These are phyloP conservation scores for Caloenas nicobarica DNA, from an alignment of 2,113 vertebrate species.

Conservation along the genomic window DNA sequence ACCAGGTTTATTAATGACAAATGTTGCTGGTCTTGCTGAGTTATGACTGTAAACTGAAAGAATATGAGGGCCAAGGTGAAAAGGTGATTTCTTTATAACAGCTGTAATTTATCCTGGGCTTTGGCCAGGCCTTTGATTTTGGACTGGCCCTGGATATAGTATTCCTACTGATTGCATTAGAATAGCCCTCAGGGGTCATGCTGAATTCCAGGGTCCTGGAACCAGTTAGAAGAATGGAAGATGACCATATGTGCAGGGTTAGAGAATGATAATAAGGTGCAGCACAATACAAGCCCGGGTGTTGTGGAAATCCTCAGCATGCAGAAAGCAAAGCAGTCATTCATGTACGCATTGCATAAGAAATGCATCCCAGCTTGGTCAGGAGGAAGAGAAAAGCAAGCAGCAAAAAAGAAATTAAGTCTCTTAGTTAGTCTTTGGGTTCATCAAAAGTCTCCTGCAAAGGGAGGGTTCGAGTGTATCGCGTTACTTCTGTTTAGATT, in stretches of 20 bases:
- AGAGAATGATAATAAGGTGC: constrained; percentile 75
- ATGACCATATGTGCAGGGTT: constrained; percentile 79
- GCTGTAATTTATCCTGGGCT: constrained; percentile 82
- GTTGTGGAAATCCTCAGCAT: constrained; percentile 69
- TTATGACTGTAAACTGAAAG: constrained; percentile 74
- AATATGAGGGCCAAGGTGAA: constrained; percentile 73
- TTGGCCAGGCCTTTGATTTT: constrained; percentile 80
- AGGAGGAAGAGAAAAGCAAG: neutral
- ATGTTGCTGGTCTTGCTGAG: constrained; percentile 68
- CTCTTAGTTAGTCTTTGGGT: constrained; percentile 20
- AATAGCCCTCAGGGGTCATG: constrained; percentile 83
- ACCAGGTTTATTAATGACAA: constrained; percentile 73
- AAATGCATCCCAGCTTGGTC: constrained; percentile 28
- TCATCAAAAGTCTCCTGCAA: constrained; percentile 38
- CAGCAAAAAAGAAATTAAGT: constrained; percentile 52
- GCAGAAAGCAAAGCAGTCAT: no score
- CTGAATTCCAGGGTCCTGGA: constrained; percentile 87
- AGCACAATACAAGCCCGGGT: constrained; percentile 52
- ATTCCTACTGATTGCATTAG: constrained; percentile 84
- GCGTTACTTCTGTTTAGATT: neutral
- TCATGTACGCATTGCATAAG: constrained; percentile 4
- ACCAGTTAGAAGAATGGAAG: constrained; percentile 88
- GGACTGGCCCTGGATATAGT: constrained; percentile 73
- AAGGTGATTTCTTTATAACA: constrained; percentile 78
- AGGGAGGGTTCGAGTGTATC: neutral